Base-by-base conservation (phyloP, 2,888 invertebrate genomes). In the Acanthococcus lagerstroemiae region DNA sequence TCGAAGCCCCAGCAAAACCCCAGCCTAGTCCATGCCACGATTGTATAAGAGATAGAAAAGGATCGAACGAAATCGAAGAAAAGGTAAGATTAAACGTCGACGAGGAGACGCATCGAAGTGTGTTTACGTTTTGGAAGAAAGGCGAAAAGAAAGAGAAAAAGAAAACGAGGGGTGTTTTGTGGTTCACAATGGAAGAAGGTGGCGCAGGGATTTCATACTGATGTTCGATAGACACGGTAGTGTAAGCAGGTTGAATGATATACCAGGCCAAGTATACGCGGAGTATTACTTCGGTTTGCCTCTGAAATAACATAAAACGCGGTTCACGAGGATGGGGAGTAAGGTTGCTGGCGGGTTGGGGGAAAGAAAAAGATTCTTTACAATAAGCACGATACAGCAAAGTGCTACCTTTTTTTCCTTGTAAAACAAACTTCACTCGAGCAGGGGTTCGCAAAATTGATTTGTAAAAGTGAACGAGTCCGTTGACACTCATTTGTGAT, bases 131-230 rank as follows among this genome's bases (percentile, higher is more conserved):
- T 21, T 19, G 22, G 24, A 15, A n/a, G 48, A 26, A 17, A n/a
- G n/a, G n/a, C n/a, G n/a, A n/a, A 45, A 58, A n/a, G 6, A 58
- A 24, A 24, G 46, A 22, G 27, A 22, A 4, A 15, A 21, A 21
- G 24, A 24, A 24, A 30, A 46, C 15, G n/a, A 44, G 57, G 45
- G 25, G 24, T 24, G 44, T 58, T 58, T 58, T n/a, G 45, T 45
- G 58, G 45, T 58, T 58, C 24, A 45, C 45, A 22, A 55, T 30
- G 3, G 68, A 55, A 12, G 67, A 63, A 63, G 50, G 50, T 48
- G 65, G 52, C 6, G 67, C 58, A 37, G 55, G 55, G 15, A 17
- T 65, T 45, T 55, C 45, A 55, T 25, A 56, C 26, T 17, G 45
- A 46, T 55, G 50, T 27, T 46, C 45, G 26, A 56, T 56, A 55